Evolutionary conservation across 2,888 invertebrate genomes (phyloP).

Genomic region (Mesorhabditis sp.): DNA sequence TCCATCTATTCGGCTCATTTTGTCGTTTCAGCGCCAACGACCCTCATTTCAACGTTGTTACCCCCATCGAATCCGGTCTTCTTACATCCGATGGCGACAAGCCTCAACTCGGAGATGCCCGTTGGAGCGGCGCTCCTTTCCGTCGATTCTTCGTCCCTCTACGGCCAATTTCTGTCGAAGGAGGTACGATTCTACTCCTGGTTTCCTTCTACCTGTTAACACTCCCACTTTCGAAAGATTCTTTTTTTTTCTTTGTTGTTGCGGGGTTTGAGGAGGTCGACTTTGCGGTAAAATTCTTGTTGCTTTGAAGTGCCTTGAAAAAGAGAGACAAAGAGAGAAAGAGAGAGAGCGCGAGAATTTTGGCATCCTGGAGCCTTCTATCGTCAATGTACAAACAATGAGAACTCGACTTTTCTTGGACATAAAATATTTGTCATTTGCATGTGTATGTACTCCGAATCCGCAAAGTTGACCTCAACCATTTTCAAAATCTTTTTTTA

Average conservation of each 20-base stretch:
- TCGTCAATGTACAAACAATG: too few species aligned
- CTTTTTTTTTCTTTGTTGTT: too few species aligned
- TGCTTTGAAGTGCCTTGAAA: too few species aligned
- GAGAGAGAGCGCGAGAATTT: too few species aligned
- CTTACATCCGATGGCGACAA: too few species aligned
- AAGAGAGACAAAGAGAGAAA: too few species aligned
- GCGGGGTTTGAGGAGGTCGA: too few species aligned
- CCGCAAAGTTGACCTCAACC: neutral
- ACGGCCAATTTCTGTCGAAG: neutral
- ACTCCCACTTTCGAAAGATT: neutral
- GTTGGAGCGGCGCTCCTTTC: neutral
- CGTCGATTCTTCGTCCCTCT: neutral
- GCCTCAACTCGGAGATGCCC: neutral
- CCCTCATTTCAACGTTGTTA: neutral
- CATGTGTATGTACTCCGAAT: too few species aligned
- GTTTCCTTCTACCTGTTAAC: neutral
- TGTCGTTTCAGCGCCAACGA: neutral
- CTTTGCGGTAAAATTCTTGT: too few species aligned
- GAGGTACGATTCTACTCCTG: neutral
- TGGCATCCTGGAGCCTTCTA: too few species aligned
- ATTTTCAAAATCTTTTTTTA: neutral
- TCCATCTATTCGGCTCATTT: neutral
- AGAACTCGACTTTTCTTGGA: too few species aligned
- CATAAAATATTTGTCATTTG: too few species aligned
- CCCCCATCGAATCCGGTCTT: neutral